Conservation (phyloP, 23 tunicate species). For the Styela plicata region DNA sequence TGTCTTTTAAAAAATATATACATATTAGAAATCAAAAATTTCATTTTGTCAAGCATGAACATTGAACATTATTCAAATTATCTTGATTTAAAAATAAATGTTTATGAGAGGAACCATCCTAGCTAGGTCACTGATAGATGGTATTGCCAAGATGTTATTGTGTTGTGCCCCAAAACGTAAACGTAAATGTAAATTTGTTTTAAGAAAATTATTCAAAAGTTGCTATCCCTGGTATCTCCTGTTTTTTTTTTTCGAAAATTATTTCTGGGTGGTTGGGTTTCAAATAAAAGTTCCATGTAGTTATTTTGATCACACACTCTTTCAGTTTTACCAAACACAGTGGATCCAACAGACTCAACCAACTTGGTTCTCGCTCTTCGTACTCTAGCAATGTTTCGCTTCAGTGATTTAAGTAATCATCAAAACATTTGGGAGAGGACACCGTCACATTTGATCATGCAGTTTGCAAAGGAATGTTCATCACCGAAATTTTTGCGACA, state of each 20-base stretch:
- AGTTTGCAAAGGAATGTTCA: conserved; percentile 71
- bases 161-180: neutral
- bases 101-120: no score
- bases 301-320: neutral
- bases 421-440: conserved; percentile 34
- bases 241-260: neutral
- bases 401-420: conserved; percentile 20
- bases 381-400: conserved; percentile 75
- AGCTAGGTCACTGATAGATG: no score
- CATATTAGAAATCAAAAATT: no score
- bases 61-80: no score
- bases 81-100: no score
- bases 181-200: neutral
- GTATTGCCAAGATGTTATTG: no score
- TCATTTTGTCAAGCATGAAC: no score
- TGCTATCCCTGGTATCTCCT: neutral
- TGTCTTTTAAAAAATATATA: no score
- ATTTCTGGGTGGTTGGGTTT: no score
- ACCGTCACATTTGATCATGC: conserved; percentile 63
- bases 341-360: conserved; percentile 31
- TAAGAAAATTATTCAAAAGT: neutral
- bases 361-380: conserved; percentile 69
- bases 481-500: conserved; percentile 65
- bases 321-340: conserved; percentile 13
- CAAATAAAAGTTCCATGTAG: no score